Conservation (phyloP, 2,113 vertebrate genomes). For the Toxotes chatareus region DNA sequence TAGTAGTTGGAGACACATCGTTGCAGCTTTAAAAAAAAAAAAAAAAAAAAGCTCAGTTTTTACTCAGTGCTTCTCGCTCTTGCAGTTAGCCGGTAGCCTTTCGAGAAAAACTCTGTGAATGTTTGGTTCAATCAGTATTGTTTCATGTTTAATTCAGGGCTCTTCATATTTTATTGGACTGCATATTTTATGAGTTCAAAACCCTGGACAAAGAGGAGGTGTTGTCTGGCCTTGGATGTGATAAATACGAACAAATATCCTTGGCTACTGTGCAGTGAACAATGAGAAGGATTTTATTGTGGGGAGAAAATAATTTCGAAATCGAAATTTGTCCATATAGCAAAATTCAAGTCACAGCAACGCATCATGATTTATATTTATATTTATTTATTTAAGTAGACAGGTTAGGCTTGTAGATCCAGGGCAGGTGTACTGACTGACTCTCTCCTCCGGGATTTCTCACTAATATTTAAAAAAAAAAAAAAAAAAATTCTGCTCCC, state of each 20-base stretch:
- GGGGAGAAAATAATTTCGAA: no score
- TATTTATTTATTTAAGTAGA: background rate
- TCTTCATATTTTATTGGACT: conserved; percentile 74
- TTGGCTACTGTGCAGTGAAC: background rate
- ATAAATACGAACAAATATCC: conserved; percentile 63
- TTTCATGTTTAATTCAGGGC: conserved; percentile 77
- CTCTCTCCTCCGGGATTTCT: background rate
- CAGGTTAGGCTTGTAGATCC: background rate
- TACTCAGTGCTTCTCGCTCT: background rate
- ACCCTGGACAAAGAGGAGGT: conserved; percentile 61
- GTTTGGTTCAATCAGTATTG: conserved; percentile 51
- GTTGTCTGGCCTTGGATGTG: conserved; percentile 38
- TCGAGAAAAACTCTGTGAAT: conserved; percentile 6
- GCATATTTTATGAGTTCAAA: conserved; percentile 77
- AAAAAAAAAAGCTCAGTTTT: background rate
- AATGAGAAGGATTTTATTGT: no score
- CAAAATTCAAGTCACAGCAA: conserved; percentile 1
- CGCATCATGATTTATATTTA: background rate
- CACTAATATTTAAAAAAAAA: background rate
- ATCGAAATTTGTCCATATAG: no score
- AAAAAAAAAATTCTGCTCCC: background rate
- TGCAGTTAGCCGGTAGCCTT: background rate
- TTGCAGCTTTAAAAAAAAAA: background rate
- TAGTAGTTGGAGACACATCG: fast-evolving
- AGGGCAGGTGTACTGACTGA: background rate